Percentiles rank a stretch among this genome's conserved stretches.
Evolutionary conservation across 2,113 vertebrate genomes (phyloP).

Genomic region (Clarias magur): DNA sequence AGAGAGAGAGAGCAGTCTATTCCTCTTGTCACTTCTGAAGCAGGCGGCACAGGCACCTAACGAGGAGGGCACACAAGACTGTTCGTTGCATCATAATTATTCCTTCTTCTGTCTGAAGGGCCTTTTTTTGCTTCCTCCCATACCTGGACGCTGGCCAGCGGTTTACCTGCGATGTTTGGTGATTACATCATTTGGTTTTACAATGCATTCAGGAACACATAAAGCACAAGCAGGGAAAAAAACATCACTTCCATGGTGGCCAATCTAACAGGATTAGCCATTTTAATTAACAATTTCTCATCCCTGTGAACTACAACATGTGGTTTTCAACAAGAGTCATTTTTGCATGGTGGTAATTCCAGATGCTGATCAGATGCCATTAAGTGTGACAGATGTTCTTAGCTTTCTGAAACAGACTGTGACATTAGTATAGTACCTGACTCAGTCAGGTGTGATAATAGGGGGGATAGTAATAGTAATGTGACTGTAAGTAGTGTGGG

Average conservation of each 20-base stretch:
- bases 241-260: conserved; percentile 18
- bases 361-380: conserved; percentile 19
- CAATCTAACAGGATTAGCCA: conserved; percentile 11
- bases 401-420: background rate
- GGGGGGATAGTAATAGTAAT: too few relatives aligned
- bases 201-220: background rate
- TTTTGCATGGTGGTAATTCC: conserved; percentile 16
- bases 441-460: background rate
- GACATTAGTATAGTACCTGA: background rate
- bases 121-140: background rate
- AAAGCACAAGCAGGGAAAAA: background rate
- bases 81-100: background rate
- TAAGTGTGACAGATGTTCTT: conserved; percentile 22
- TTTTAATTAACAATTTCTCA: conserved; percentile 8
- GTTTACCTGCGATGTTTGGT: background rate
- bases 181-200: background rate
- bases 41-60: background rate
- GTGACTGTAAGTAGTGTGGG: background rate
- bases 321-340: conserved; percentile 7
- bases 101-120: background rate
- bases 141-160: conserved; percentile 1
- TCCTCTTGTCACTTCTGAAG: background rate
- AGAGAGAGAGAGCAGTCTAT: background rate
- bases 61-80: conserved; percentile 9
- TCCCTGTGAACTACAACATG: conserved; percentile 5